These are phyloP conservation scores for Hydractinia echinata DNA, from an alignment of 30 jellyfish, hydroid and myxozoan species.

Conservation along the genomic window DNA sequence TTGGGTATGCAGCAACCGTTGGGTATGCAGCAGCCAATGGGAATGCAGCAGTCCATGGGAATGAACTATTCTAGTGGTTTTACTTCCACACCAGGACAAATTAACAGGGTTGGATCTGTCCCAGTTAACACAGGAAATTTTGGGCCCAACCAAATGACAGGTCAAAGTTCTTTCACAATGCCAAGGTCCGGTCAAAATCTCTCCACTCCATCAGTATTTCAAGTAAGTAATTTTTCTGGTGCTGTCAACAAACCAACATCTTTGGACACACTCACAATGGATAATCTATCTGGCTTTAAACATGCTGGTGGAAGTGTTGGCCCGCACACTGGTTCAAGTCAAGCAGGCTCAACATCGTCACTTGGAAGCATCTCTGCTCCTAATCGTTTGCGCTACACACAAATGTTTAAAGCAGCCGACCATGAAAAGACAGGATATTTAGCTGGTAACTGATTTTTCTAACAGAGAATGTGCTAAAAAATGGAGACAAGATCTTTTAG, in stretches of 20 bases:
- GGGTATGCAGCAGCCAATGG: conserved; percentile 15
- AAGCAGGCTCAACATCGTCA: background rate
- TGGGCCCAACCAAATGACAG: background rate
- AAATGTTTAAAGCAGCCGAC: conserved; percentile 88
- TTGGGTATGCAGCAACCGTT: background rate
- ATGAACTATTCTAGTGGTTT: conserved; percentile 5
- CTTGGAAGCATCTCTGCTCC: conserved; percentile 43
- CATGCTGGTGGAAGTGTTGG: conserved; percentile 36
- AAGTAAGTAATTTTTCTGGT: conserved; percentile 14
- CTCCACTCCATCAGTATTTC: conserved; percentile 1
- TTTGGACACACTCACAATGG: conserved; percentile 4
- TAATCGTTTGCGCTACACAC: conserved; percentile 65
- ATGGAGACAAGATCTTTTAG: background rate
- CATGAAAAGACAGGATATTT: conserved; percentile 63
- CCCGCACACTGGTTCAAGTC: conserved; percentile 31
- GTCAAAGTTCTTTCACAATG: conserved; percentile 4
- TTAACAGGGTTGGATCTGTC: conserved; percentile 7
- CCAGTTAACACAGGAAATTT: background rate
- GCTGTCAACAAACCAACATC: background rate
- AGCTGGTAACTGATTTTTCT: conserved; percentile 33
- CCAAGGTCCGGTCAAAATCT: background rate
- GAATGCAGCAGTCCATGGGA: conserved; percentile 3
- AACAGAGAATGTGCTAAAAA: background rate
- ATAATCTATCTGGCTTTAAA: conserved; percentile 23
- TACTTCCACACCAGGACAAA: conserved; percentile 8